phyloP scores from a whole-genome alignment of 1,140 invertebrate genomes.

The Cryptotermes secundus region DNA sequence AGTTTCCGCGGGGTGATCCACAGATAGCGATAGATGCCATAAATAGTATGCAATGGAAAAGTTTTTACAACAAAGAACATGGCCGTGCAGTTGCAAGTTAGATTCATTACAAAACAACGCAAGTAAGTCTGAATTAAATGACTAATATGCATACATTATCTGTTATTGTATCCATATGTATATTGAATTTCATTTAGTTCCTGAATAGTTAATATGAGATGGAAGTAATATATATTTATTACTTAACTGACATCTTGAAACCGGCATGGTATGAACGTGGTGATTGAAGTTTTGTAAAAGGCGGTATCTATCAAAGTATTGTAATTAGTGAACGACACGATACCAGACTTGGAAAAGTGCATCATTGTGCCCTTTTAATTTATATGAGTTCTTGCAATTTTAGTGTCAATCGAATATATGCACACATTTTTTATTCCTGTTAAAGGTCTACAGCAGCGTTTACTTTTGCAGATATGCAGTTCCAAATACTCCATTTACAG shows the following conservation, averaged over 20 bases:
- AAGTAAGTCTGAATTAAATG: slow-evolving; percentile 60
- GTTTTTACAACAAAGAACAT: neutral
- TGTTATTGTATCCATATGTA: neutral
- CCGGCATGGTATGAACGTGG: neutral
- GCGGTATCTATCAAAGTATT: neutral
- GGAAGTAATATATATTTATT: neutral
- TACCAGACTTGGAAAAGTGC: no score
- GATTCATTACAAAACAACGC: slow-evolving; percentile 76
- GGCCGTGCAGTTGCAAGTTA: slow-evolving; percentile 65
- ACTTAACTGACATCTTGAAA: neutral
- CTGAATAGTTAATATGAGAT: neutral
- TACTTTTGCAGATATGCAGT: slow-evolving; percentile 77
- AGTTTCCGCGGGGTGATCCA: no score
- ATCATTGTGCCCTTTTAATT: no score
- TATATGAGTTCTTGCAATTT: neutral
- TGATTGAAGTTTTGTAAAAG: neutral
- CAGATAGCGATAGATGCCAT: no score
- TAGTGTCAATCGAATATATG: neutral
- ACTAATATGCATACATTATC: neutral
- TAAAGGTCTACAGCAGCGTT: neutral
- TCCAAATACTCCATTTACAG: slow-evolving; percentile 78
- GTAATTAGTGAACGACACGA: no score
- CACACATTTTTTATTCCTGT: slow-evolving; percentile 37
- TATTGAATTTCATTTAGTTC: neutral
- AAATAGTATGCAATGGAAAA: neutral